Conservation (phyloP, 2,888 invertebrate species). For the Parelbella ahira region DNA sequence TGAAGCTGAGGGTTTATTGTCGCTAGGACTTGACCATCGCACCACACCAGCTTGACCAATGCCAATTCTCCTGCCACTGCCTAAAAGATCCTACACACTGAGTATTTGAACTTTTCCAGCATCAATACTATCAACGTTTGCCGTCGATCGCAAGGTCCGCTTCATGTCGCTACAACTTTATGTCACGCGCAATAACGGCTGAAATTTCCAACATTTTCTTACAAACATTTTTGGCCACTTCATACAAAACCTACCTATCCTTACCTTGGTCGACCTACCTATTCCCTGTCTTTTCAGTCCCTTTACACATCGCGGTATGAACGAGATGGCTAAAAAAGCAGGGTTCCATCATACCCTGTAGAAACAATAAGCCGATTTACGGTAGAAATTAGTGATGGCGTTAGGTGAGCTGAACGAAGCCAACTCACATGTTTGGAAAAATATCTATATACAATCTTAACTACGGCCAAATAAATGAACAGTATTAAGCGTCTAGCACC, state of each 20-base stretch:
- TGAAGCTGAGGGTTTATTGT: conserved; percentile 9
- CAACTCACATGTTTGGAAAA: conserved; percentile 37
- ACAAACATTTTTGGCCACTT: conserved; percentile 54
- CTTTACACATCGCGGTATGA: conserved; percentile 57
- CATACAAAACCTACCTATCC: conserved; percentile 72
- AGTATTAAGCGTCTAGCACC: conserved; percentile 76
- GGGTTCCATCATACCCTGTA: conserved; percentile 59
- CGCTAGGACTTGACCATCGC: too few relatives aligned
- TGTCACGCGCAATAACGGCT: too few relatives aligned
- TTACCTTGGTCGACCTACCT: conserved; percentile 58
- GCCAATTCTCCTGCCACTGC: too few relatives aligned
- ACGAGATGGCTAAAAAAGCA: conserved; percentile 49
- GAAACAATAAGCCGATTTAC: conserved; percentile 42
- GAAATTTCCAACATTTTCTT: conserved; percentile 45
- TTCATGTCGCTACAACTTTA: too few relatives aligned
- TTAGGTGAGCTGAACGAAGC: conserved; percentile 31
- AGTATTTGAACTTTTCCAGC: too few relatives aligned
- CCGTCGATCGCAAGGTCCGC: too few relatives aligned
- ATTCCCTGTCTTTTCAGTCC: conserved; percentile 75
- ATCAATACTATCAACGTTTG: too few relatives aligned
- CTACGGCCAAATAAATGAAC: conserved; percentile 62
- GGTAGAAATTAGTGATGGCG: conserved; percentile 48
- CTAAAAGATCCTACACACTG: too few relatives aligned
- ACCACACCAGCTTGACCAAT: too few relatives aligned
- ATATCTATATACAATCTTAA: conserved; percentile 56